Conservation (phyloP, 2,113 vertebrate species). For the Eretmochelys imbricata region DNA sequence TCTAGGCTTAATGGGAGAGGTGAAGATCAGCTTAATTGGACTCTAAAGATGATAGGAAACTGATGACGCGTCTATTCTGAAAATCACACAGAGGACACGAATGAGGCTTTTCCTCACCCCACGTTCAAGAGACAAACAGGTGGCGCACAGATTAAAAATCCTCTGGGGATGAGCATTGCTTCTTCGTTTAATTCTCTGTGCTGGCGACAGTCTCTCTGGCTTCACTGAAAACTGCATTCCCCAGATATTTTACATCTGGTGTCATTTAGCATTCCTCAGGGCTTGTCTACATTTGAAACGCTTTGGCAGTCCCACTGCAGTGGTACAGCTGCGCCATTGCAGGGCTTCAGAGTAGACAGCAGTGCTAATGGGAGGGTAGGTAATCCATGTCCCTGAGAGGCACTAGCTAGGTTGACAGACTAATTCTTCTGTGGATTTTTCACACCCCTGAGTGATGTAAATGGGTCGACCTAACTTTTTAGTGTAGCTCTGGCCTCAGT, state of each 20-base stretch:
- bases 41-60: background rate
- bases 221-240: background rate
- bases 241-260: background rate
- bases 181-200: background rate
- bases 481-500: background rate
- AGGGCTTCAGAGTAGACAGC: background rate
- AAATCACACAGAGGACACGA: background rate
- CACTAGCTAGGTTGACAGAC: background rate
- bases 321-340: background rate
- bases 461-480: background rate
- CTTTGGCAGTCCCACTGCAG: background rate
- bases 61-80: background rate
- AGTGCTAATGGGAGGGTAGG: background rate
- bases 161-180: background rate
- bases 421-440: background rate
- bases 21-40: background rate
- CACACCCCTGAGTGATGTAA: background rate
- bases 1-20: background rate
- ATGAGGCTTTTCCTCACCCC: background rate
- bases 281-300: background rate
- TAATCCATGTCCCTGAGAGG: background rate
- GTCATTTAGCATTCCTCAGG: background rate
- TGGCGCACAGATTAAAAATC: background rate
- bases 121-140: background rate
- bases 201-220: background rate